Conservation (phyloP, 1,140 invertebrate species). For the Cryptotermes secundus region DNA sequence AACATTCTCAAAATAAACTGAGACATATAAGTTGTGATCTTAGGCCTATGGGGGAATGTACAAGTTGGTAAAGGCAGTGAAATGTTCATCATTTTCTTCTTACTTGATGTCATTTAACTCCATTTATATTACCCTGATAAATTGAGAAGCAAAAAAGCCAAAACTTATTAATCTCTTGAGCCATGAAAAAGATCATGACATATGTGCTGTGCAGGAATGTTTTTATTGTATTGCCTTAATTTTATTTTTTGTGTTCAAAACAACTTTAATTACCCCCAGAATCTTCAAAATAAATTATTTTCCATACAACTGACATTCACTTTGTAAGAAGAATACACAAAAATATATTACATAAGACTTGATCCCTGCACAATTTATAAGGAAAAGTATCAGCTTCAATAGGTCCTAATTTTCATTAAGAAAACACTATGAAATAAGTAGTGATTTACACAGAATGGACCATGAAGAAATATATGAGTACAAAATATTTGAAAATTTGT, state of each 20-base stretch:
- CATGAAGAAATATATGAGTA: not conserved
- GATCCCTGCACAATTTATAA: not conserved
- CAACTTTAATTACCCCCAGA: not conserved
- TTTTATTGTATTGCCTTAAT: not conserved
- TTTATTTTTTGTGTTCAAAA: not conserved
- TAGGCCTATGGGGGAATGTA: slow-evolving; percentile 17
- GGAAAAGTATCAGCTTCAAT: not conserved
- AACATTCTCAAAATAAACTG: not conserved
- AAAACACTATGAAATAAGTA: not conserved
- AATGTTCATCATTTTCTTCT: not conserved
- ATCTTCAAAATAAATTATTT: not conserved
- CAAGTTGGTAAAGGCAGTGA: slow-evolving; percentile 12
- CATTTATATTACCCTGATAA: not conserved
- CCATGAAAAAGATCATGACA: not conserved
- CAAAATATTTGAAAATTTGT: not conserved
- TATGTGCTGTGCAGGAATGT: not conserved
- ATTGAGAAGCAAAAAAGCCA: not conserved
- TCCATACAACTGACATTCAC: not conserved
- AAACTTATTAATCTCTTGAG: not conserved
- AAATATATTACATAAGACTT: no score
- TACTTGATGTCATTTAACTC: not conserved
- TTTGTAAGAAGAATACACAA: no score
- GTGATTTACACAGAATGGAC: not conserved
- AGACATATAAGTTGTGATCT: slow-evolving; percentile 8
- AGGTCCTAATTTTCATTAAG: not conserved